phyloP scores from a whole-genome alignment of 2,888 invertebrate species.

The Cartodere bifasciata region DNA sequence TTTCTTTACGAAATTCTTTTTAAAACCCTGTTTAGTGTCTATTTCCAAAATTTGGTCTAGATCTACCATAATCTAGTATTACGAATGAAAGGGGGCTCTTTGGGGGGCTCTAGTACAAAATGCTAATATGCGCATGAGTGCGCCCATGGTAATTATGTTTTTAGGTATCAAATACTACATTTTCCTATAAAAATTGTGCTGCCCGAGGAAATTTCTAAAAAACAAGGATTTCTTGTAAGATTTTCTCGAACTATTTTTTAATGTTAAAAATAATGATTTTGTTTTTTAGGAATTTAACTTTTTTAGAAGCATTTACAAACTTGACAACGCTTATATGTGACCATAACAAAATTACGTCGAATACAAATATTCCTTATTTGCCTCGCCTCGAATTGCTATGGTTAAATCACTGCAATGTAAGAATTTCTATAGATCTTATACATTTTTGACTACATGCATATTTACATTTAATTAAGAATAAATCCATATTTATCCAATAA shows the following conservation, averaged over 20 bases:
- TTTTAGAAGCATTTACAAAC: slow-evolving; percentile 56
- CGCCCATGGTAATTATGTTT: no score
- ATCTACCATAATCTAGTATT: no score
- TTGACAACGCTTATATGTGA: slow-evolving; percentile 71
- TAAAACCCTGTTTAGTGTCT: no score
- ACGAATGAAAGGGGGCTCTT: no score
- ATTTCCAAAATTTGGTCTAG: no score
- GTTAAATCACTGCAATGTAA: slow-evolving; percentile 54
- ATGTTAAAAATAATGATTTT: slow-evolving; percentile 11
- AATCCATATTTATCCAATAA: slow-evolving; percentile 22
- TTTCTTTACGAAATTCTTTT: no score
- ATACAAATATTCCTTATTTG: slow-evolving; percentile 56
- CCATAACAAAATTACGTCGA: slow-evolving; percentile 60
- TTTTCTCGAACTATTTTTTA: not conserved
- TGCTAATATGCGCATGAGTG: no score
- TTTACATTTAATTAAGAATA: slow-evolving; percentile 2
- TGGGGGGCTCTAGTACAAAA: no score
- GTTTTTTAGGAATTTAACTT: slow-evolving; percentile 54
- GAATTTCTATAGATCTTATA: slow-evolving; percentile 23
- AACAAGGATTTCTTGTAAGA: not conserved
- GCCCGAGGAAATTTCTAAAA: no score
- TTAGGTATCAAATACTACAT: no score
- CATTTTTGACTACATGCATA: no score
- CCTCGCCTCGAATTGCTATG: slow-evolving; percentile 65
- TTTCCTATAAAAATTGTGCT: no score